These are phyloP conservation scores for Notiomystis cincta DNA, from an alignment of 2,113 vertebrate species.

Conservation along the genomic window DNA sequence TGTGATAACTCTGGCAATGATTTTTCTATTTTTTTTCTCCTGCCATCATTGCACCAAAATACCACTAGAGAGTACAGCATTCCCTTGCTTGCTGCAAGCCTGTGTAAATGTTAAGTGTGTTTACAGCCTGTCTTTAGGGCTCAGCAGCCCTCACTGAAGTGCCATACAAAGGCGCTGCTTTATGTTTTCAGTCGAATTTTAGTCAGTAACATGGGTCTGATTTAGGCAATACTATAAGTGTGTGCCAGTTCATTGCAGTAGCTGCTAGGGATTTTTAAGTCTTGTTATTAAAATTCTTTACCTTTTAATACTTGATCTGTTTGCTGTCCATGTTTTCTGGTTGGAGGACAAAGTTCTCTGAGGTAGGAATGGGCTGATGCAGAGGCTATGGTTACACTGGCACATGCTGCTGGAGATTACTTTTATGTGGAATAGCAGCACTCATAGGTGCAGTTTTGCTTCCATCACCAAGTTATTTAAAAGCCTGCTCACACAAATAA, in stretches of 20 bases:
- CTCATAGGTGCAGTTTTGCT: neutral
- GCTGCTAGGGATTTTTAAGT: neutral
- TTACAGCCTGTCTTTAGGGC: neutral
- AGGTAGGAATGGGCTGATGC: neutral
- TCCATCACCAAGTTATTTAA: neutral
- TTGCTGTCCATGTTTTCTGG: neutral
- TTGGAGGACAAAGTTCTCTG: neutral
- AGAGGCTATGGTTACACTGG: neutral
- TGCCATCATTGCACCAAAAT: neutral
- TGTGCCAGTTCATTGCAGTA: neutral
- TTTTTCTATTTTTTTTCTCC: neutral
- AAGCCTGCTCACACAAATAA: neutral
- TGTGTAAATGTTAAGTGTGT: neutral
- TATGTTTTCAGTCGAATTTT: neutral
- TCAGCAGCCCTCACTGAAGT: neutral
- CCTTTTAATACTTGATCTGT: neutral
- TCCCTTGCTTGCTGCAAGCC: neutral
- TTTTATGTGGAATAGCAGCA: neutral
- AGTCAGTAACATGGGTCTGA: neutral
- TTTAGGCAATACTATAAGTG: neutral
- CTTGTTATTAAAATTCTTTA: neutral
- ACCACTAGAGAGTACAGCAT: neutral
- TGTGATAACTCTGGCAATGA: neutral
- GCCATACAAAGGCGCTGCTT: fast-evolving
- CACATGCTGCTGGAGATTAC: neutral